Percentiles rank a stretch among this genome's conserved stretches.
Conservation (phyloP, 2,797 vertebrate species). For the Phalanger gymnotis region DNA sequence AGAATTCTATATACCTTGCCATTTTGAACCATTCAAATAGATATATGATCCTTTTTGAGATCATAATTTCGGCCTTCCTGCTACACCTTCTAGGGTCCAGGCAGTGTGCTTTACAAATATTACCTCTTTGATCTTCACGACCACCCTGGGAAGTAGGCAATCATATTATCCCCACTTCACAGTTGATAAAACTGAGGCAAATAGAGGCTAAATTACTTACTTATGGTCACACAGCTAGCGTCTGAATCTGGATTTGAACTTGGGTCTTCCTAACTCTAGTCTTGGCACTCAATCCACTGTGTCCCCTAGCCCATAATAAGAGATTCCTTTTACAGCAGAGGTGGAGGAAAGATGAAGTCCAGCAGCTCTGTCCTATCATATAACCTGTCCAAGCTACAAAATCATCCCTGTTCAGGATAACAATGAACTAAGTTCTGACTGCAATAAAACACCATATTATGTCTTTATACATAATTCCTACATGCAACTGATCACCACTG, state of each 20-base stretch:
- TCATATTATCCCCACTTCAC: not conserved
- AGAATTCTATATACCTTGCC: too few relatives aligned
- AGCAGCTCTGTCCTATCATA: not conserved
- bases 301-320: not conserved
- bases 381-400: not conserved
- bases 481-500: conserved; percentile 5
- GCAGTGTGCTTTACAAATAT: not conserved
- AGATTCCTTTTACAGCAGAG: not conserved
- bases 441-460: not conserved
- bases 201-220: conserved; percentile 7
- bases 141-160: not conserved
- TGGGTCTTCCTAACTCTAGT: not conserved
- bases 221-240: not conserved
- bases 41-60: too few relatives aligned
- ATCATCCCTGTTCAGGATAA: not conserved
- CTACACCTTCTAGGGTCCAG: not conserved
- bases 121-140: not conserved
- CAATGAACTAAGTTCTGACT: conserved; percentile 8
- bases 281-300: not conserved
- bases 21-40: too few relatives aligned
- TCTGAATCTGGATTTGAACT: not conserved
- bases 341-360: not conserved
- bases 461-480: not conserved
- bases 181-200: conserved; percentile 7
- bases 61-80: too few relatives aligned